Conservation (phyloP, 2,113 vertebrate genomes). For the Amblyornis subalaris region DNA sequence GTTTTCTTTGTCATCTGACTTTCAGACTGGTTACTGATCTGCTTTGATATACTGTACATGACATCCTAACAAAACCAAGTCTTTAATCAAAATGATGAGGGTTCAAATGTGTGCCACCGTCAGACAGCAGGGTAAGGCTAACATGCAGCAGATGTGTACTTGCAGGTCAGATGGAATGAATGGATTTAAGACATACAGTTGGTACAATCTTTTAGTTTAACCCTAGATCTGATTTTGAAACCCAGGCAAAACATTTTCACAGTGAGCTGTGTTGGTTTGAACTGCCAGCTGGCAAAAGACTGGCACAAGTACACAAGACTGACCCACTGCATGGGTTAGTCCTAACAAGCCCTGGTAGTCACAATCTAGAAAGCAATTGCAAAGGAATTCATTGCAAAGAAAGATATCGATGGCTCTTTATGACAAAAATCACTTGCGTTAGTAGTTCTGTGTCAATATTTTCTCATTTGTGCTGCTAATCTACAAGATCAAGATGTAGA, state of each 20-base stretch:
- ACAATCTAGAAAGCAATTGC: background rate
- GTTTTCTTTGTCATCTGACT: slow-evolving; percentile 78
- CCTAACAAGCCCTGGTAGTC: background rate
- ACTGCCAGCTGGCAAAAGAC: background rate
- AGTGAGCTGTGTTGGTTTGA: background rate
- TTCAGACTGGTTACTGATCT: slow-evolving; percentile 77
- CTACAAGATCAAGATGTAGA: background rate
- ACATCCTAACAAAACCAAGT: slow-evolving; percentile 74
- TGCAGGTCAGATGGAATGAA: slow-evolving; percentile 77
- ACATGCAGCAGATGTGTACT: slow-evolving; percentile 72
- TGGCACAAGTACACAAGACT: background rate
- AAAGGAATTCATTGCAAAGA: background rate
- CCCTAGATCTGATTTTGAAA: slow-evolving; percentile 60
- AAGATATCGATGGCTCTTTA: background rate
- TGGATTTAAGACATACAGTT: slow-evolving; percentile 66
- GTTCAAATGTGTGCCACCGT: slow-evolving; percentile 70
- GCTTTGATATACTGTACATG: slow-evolving; percentile 80
- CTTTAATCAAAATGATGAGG: slow-evolving; percentile 82
- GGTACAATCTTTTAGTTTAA: slow-evolving; percentile 67
- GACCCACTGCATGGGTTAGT: background rate
- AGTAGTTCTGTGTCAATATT: background rate
- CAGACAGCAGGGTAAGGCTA: slow-evolving; percentile 62
- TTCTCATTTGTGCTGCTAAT: background rate
- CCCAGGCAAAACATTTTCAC: slow-evolving; percentile 14
- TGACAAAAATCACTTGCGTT: background rate